A percentile compares a stretch with the other conserved stretches of the same genome.
These are phyloP conservation scores for Dermatemys mawii DNA, from an alignment of 2,113 vertebrate species.

Conservation along the genomic window DNA sequence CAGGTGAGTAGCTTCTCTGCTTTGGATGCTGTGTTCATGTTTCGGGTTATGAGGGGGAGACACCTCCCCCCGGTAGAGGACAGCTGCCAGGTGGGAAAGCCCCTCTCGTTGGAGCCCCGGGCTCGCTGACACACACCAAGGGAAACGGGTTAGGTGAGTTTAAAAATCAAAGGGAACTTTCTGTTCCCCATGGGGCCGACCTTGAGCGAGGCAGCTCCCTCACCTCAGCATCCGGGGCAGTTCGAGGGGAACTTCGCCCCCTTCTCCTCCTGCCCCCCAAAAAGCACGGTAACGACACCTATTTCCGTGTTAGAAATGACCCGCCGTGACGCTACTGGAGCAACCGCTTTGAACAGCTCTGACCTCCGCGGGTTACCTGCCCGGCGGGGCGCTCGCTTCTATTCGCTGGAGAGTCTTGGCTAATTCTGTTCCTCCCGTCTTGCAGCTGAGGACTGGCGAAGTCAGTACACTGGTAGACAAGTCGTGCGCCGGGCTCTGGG, in stretches of 20 bases:
- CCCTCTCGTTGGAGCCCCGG: too few relatives aligned
- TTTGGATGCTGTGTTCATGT: neutral
- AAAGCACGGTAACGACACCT: neutral
- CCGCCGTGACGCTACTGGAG: neutral
- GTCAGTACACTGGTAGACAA: neutral
- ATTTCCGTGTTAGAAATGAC: neutral
- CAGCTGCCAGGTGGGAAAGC: too few relatives aligned
- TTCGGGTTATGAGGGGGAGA: too few relatives aligned
- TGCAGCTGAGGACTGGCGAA: neutral
- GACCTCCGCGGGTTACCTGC: neutral
- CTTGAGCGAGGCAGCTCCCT: too few relatives aligned
- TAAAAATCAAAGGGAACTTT: neutral
- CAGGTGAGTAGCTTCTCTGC: neutral
- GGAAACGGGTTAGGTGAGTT: too few relatives aligned
- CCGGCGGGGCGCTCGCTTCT: neutral
- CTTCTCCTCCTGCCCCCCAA: too few relatives aligned
- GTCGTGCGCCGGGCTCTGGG: too few relatives aligned
- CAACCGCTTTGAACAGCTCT: neutral
- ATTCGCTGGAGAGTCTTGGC: neutral
- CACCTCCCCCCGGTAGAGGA: neutral
- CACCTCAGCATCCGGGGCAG: neutral
- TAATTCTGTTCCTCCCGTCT: neutral
- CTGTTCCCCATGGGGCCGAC: too few relatives aligned
- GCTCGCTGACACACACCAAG: neutral
- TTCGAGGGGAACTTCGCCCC: neutral